phyloP scores from a whole-genome alignment of 2,113 vertebrate species.

The Apodemus sylvaticus region DNA sequence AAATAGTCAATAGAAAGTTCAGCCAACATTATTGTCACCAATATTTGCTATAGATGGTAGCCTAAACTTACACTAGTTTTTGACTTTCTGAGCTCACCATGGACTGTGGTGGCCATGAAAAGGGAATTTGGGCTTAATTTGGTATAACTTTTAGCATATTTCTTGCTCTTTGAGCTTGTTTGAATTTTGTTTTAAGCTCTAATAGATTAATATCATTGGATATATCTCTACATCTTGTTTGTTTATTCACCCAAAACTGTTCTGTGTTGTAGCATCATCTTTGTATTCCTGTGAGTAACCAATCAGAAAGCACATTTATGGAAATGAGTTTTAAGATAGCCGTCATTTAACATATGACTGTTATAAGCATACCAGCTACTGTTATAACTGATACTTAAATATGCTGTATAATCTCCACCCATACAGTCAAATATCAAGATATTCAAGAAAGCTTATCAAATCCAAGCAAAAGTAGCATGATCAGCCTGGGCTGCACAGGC shows the following conservation, averaged over 20 bases:
- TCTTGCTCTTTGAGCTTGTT: slow-evolving; percentile 48
- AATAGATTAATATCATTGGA: background rate
- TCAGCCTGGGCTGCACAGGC: too few relatives aligned
- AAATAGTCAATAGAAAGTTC: slow-evolving; percentile 32
- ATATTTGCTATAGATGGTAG: background rate
- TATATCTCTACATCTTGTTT: background rate
- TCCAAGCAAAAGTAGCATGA: background rate
- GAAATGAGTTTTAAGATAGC: background rate
- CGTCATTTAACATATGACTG: background rate
- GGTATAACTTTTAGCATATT: slow-evolving; percentile 31
- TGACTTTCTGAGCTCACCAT: slow-evolving; percentile 48
- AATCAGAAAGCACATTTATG: slow-evolving; percentile 6
- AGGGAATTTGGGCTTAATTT: slow-evolving; percentile 26
- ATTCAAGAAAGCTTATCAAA: background rate
- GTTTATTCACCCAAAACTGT: background rate
- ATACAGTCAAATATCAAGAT: background rate
- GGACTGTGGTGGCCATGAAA: slow-evolving; percentile 11
- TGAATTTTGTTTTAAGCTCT: slow-evolving; percentile 31
- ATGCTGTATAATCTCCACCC: background rate
- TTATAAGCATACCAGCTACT: background rate
- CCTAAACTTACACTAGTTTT: slow-evolving; percentile 26
- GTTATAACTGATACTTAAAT: background rate
- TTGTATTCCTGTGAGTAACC: background rate
- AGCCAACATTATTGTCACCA: slow-evolving; percentile 1
- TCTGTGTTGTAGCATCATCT: too few relatives aligned